These are phyloP conservation scores for Amphipoea lucens DNA, from an alignment of 2,888 invertebrate genomes.

Conservation along the genomic window DNA sequence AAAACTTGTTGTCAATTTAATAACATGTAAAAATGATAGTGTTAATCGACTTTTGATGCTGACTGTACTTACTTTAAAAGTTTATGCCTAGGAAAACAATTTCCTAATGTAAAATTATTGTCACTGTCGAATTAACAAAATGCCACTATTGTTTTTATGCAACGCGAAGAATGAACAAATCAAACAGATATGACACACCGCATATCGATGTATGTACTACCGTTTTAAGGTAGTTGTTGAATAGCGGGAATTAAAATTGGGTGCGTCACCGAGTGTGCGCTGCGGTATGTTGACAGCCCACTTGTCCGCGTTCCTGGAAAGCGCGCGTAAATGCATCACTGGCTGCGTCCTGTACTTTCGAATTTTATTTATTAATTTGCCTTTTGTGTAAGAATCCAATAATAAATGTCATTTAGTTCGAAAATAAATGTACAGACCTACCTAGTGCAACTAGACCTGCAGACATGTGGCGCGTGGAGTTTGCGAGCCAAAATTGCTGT, in stretches of 20 bases:
- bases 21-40: no score
- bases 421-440: neutral
- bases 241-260: slow-evolving; percentile 67
- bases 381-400: neutral
- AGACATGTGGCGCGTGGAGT: neutral
- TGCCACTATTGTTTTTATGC: slow-evolving; percentile 24
- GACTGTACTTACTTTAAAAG: slow-evolving; percentile 20
- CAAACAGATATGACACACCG: slow-evolving; percentile 55
- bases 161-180: slow-evolving; percentile 43
- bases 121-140: slow-evolving; percentile 5
- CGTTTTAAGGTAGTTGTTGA: slow-evolving; percentile 56
- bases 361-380: slow-evolving; percentile 30
- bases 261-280: slow-evolving; percentile 59
- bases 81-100: slow-evolving; percentile 4
- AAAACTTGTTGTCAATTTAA: no score
- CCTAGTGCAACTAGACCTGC: neutral
- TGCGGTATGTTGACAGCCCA: slow-evolving; percentile 62
- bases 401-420: neutral
- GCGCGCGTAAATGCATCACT: slow-evolving; percentile 63
- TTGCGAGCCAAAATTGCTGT: slow-evolving; percentile 20
- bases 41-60: no score
- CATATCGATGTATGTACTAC: slow-evolving; percentile 47
- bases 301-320: slow-evolving; percentile 67
- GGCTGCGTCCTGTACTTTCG: slow-evolving; percentile 60
- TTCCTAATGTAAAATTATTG: neutral